Evolutionary conservation across 1,140 invertebrate species (phyloP), one percentile per base, ranked within the genome.

Genomic region (Doryteuthis pealeii): DNA sequence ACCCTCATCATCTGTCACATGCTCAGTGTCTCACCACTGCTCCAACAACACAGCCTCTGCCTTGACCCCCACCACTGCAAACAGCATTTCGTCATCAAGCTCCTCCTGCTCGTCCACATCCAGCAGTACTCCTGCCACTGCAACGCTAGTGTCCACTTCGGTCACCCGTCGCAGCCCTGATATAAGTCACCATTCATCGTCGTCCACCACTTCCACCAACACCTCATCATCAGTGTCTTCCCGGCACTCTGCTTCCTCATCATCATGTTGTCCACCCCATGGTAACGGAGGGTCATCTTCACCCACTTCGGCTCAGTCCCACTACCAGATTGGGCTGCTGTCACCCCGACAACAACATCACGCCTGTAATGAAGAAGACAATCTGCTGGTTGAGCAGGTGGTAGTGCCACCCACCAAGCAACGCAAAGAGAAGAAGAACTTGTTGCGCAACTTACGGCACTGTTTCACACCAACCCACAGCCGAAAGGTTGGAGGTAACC

Each of bases 381-480:
- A 18, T 18, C 18, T 62, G 18, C 12, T 62, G 54, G 18, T 22
- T 62, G 54, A 62, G 54, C 54, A 62, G 26, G 54, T 62, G 18
- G 10, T 22, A 6, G 54, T 62, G 6, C 35, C 3, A 40, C 54
- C 54, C 18, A 22, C 54, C 26, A 62, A 62, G 26, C 54, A 62
- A 62, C 54, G 54, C 54, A 62, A 62, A 62, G 83, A 84, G 43
- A 84, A 81, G 69, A 80, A 82, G 74, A 82, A 83, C 15, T 62
- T 85, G 4, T 74, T 85, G 18, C 77, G 82, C 66, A 85, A 80
- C 70, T 76, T 85, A 30, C 73, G 80, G 32, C 73, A 82, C 40
- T 81, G 79, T 75, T 76, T 85, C 26, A 80, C 82, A 5, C 79
- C 79, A n/a, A 81, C 82, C 54, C 78, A 83, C 62, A 73, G 80